Evolutionary conservation across 2,888 invertebrate genomes (phyloP).

Genomic region (Tholera decimalis): DNA sequence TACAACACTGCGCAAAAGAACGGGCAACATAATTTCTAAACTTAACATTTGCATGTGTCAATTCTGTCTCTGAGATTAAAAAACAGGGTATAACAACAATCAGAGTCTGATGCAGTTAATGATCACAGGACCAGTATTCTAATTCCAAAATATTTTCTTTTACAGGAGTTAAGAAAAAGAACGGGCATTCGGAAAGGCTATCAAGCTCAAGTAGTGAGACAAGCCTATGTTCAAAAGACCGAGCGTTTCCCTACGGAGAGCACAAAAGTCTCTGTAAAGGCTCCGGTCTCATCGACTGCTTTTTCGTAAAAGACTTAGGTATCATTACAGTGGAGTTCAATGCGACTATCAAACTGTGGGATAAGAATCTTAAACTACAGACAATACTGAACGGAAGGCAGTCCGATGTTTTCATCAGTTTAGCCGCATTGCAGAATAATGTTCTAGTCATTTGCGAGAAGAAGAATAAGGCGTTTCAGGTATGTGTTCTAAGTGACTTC

Average conservation of each 20-base stretch:
- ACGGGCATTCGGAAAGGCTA: slow-evolving; percentile 72
- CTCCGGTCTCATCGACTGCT: slow-evolving; percentile 81
- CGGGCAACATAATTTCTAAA: no score
- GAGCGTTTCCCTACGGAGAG: slow-evolving; percentile 77
- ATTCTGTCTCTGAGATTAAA: no score
- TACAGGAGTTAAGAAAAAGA: slow-evolving; percentile 78
- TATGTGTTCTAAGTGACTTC: slow-evolving; percentile 51
- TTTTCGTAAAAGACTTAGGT: slow-evolving; percentile 77
- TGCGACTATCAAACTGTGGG: slow-evolving; percentile 85
- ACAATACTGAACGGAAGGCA: slow-evolving; percentile 82
- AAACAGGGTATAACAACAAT: no score
- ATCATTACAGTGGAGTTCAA: slow-evolving; percentile 84
- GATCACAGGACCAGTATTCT: no score
- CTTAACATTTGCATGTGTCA: no score
- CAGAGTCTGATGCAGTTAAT: no score
- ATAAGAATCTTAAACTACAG: slow-evolving; percentile 73
- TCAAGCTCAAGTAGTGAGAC: slow-evolving; percentile 80
- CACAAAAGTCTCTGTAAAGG: slow-evolving; percentile 74
- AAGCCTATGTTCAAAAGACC: slow-evolving; percentile 77
- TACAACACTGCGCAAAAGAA: no score
- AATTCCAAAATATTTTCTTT: neutral
- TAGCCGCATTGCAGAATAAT: slow-evolving; percentile 81
- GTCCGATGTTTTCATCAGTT: slow-evolving; percentile 76
- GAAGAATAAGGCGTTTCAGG: slow-evolving; percentile 82
- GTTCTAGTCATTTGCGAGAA: slow-evolving; percentile 84